These are phyloP conservation scores for Hyalella azteca DNA, from an alignment of 2,888 invertebrate species.

Conservation along the genomic window DNA sequence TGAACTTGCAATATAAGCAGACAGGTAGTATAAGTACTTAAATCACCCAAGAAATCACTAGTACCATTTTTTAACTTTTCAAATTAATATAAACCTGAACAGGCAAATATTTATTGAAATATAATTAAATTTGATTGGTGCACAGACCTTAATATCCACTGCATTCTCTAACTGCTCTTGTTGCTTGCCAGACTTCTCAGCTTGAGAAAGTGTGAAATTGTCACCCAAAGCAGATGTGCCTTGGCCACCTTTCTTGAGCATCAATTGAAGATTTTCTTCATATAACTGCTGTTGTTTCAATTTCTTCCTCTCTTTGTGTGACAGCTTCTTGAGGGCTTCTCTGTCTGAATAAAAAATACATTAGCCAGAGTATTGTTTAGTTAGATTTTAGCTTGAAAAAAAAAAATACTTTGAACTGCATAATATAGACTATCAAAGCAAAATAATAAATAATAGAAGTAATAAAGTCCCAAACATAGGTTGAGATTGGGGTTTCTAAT, in stretches of 20 bases:
- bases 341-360: constrained; percentile 36
- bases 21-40: too few species aligned
- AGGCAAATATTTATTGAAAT: too few species aligned
- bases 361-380: background rate
- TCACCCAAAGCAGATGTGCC: constrained; percentile 88
- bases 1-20: too few species aligned
- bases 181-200: constrained; percentile 70
- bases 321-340: constrained; percentile 71
- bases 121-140: too few species aligned
- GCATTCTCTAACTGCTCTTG: constrained; percentile 86
- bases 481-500: too few species aligned
- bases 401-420: background rate
- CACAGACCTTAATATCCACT: constrained; percentile 88
- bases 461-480: too few species aligned
- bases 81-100: too few species aligned
- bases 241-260: constrained; percentile 85
- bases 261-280: constrained; percentile 82
- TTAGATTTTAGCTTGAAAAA: background rate
- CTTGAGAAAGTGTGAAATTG: constrained; percentile 94
- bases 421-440: too few species aligned
- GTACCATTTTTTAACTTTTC: too few species aligned
- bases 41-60: too few species aligned
- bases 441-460: too few species aligned
- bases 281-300: constrained; percentile 82
- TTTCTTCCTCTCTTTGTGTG: constrained; percentile 91